Evolutionary conservation across 2,888 invertebrate species (phyloP).

Genomic region (Macrophya annulata): DNA sequence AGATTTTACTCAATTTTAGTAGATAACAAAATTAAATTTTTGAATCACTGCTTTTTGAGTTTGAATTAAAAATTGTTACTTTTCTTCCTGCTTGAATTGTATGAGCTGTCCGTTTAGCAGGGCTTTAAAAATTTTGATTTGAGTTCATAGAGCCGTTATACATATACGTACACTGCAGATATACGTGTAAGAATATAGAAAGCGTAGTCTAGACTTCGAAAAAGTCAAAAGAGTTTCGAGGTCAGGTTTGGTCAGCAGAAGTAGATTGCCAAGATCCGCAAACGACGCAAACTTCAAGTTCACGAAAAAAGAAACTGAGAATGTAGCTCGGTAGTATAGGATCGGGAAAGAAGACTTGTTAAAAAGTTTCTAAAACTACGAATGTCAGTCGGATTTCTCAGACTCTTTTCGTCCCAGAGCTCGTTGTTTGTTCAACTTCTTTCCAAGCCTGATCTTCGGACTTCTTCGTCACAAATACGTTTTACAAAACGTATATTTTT

Average conservation of each 20-base stretch:
- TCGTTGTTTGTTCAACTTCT: slow-evolving; percentile 46
- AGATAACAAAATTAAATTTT: background rate
- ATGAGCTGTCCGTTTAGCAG: background rate
- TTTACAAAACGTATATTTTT: background rate
- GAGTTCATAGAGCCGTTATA: background rate
- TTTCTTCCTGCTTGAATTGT: background rate
- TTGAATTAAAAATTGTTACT: background rate
- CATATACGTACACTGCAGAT: background rate
- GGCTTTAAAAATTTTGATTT: background rate
- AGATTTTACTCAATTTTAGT: background rate
- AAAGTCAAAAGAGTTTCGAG: slow-evolving; percentile 32
- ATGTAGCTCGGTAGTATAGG: slow-evolving; percentile 29
- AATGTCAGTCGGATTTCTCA: slow-evolving; percentile 51
- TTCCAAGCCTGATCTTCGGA: slow-evolving; percentile 1
- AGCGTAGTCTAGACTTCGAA: slow-evolving; percentile 28
- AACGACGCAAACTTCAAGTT: slow-evolving; percentile 49
- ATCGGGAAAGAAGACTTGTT: slow-evolving; percentile 67
- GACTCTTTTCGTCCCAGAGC: slow-evolving; percentile 9
- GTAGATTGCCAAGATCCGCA: slow-evolving; percentile 46
- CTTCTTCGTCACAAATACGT: background rate
- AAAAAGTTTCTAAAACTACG: slow-evolving; percentile 67
- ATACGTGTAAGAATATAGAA: background rate
- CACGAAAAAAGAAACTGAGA: slow-evolving; percentile 44
- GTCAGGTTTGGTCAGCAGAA: slow-evolving; percentile 51
- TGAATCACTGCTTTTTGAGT: background rate